Base-by-base conservation (phyloP, 2,888 invertebrate genomes). In the Drosophila lutescens region DNA sequence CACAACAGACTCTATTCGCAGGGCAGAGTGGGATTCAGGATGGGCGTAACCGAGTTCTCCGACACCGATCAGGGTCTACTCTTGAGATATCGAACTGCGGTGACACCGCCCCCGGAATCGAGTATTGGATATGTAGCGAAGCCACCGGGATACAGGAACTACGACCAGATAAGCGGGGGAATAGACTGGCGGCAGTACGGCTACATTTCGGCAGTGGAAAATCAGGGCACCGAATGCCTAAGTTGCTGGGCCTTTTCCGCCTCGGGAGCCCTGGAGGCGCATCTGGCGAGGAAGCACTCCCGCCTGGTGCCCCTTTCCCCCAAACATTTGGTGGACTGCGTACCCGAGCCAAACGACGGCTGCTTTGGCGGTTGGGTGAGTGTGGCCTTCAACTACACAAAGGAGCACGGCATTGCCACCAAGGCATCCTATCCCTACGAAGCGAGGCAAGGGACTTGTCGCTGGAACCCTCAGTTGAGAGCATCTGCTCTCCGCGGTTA, bases 221-320 rank as follows among this genome's bases (percentile, higher is more conserved):
- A 36, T 10, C 68, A 58, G 23, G 65, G 67, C 4, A 26, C 7
- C 30, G 15, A 46, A 1, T 68, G 72, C 51, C 15, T n/a, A 0
- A 53, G 59, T 23, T 70, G 70, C 58, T 69, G 67, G 67, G 55
- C 67, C 15, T 67, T 68, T 23, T 56, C 67, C 13, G 20, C 70
- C 9, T 13, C 70, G 13, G 70, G 50, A 0, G 50, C 38, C n/a
- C 1, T 68, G 44, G 67, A 69, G 40, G 44, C 70, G 8, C 67
- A 70, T 12, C 8, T 46, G 32, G 50, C 58, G 4, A 40, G 44
- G 17, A 56, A 36, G 13, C 2, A 34, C 34, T 12, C 12, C 12
- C 38, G 38, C 0, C 13, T 57, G 34, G n/a, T 50, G 15, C 41
- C 49, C 4, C 40, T 68, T 2, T 68, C 67, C 2, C 40, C 51